Conservation (phyloP, 2,113 vertebrate species). For the Hymenochirus boettgeri region DNA sequence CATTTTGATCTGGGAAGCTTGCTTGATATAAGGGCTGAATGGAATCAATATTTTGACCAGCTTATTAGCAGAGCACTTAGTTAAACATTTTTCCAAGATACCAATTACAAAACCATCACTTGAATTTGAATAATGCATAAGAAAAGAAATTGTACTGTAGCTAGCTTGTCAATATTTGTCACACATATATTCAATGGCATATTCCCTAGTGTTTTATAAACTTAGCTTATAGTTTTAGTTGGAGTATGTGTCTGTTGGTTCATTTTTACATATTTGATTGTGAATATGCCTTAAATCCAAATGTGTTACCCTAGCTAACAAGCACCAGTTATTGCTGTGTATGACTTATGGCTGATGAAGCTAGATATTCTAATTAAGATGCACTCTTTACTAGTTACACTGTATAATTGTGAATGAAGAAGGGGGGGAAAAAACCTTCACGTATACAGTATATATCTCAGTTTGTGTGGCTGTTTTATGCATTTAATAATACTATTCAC, state of each 20-base stretch:
- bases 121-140: conserved; percentile 1
- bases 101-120: conserved; percentile 14
- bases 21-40: neutral
- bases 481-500: conserved; percentile 10
- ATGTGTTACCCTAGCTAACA: too few species aligned
- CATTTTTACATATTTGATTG: neutral
- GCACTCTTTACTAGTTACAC: too few species aligned
- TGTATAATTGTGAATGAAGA: neutral
- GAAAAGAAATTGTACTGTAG: neutral
- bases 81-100: conserved; percentile 12
- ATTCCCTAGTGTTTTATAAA: neutral
- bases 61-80: conserved; percentile 31
- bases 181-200: neutral
- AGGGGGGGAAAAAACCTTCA: neutral
- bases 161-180: too few species aligned
- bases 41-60: conserved; percentile 19
- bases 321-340: neutral
- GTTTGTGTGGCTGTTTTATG: neutral
- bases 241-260: neutral
- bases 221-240: too few species aligned
- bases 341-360: too few species aligned
- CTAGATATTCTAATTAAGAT: too few species aligned
- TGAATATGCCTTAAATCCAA: too few species aligned
- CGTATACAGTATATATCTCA: neutral
- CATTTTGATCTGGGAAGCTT: neutral